phyloP scores from a whole-genome alignment of 2,113 vertebrate genomes.

The Rallus limicola region DNA sequence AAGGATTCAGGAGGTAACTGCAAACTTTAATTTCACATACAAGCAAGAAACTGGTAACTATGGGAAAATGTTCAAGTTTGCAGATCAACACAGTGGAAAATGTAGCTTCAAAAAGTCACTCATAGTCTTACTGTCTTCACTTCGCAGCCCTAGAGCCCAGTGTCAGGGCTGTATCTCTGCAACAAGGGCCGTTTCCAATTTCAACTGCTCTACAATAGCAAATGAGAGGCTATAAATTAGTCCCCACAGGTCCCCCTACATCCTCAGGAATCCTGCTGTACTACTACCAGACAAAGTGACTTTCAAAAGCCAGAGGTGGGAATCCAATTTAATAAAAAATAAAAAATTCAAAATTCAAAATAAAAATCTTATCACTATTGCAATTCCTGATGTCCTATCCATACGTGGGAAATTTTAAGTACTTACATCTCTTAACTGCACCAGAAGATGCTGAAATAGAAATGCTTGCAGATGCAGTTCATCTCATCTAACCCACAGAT shows the following conservation, averaged over 20 bases:
- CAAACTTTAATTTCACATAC: not conserved
- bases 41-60: not conserved
- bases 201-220: not conserved
- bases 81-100: not conserved
- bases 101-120: not conserved
- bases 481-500: not conserved
- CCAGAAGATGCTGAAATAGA: not conserved
- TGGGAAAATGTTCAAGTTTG: not conserved
- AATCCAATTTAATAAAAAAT: not conserved
- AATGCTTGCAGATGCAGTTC: not conserved
- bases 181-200: not conserved
- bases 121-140: not conserved
- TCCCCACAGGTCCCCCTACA: not conserved
- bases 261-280: not conserved
- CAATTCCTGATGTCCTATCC: not conserved
- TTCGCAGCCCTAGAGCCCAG: not conserved
- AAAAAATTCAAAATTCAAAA: not conserved
- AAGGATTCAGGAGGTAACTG: not conserved
- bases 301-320: not conserved
- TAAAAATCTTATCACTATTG: not conserved
- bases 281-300: not conserved
- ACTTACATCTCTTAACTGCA: not conserved
- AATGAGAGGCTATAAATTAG: not conserved
- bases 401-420: not conserved
- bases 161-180: not conserved